phyloP scores from a whole-genome alignment of 2,797 vertebrate genomes.

The Eremophila alpestris region DNA sequence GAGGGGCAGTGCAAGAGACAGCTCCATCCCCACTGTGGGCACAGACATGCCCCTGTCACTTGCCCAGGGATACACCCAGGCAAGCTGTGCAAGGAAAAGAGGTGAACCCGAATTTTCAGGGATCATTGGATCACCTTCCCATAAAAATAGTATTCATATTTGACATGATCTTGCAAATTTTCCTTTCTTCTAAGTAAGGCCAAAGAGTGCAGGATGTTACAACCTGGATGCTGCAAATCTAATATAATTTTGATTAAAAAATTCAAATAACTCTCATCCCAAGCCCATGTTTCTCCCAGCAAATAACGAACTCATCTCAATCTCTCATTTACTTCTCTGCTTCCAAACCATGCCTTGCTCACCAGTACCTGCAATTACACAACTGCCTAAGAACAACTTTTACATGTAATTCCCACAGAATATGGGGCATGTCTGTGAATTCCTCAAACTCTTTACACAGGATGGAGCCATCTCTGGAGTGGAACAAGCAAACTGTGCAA shows the following conservation, averaged over 20 bases:
- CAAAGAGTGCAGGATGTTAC: background rate
- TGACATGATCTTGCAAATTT: background rate
- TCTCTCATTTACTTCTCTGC: background rate
- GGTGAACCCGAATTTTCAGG: background rate
- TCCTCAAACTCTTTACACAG: accelerated
- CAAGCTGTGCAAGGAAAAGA: background rate
- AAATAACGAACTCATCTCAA: background rate
- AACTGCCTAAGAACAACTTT: background rate
- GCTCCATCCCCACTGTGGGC: background rate
- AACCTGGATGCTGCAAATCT: background rate
- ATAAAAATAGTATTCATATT: background rate
- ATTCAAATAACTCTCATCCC: background rate
- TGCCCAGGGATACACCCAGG: background rate
- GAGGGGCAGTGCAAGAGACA: background rate
- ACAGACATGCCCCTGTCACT: background rate
- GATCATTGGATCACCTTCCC: background rate
- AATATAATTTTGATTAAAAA: background rate
- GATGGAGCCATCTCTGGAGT: background rate
- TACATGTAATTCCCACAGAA: background rate
- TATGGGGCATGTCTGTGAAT: background rate
- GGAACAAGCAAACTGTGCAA: background rate
- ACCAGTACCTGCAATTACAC: background rate
- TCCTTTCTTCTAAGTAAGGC: background rate
- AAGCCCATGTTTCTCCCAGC: background rate
- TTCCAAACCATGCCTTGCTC: background rate